phyloP scores from a whole-genome alignment of 1,140 invertebrate genomes.

The Zaprionus gabonicus region DNA sequence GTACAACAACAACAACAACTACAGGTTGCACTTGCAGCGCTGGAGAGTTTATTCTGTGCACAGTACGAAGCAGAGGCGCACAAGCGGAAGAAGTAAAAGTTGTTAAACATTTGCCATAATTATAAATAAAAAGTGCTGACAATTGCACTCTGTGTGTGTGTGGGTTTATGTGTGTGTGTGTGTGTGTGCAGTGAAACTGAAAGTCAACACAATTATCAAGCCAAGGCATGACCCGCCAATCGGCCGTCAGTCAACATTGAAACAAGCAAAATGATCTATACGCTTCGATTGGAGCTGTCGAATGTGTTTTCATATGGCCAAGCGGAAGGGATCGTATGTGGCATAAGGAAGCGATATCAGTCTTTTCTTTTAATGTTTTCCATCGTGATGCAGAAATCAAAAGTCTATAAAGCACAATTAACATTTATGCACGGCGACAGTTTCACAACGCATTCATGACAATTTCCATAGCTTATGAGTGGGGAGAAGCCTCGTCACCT shows the following conservation, averaged over 20 bases:
- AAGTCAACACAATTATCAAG: slow-evolving; percentile 50
- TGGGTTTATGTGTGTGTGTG: not conserved
- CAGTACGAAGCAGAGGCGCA: slow-evolving; percentile 20
- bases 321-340: slow-evolving; percentile 47
- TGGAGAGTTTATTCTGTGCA: slow-evolving; percentile 52
- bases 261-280: slow-evolving; percentile 36
- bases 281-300: slow-evolving; percentile 21
- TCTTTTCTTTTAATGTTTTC: slow-evolving; percentile 18
- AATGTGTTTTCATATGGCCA: slow-evolving; percentile 22
- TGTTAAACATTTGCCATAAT: slow-evolving; percentile 58
- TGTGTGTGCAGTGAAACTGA: slow-evolving; percentile 57
- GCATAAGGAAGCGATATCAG: slow-evolving; percentile 58
- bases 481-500: not conserved
- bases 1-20: slow-evolving; percentile 23
- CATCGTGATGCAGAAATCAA: slow-evolving; percentile 54
- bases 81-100: slow-evolving; percentile 70
- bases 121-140: slow-evolving; percentile 43
- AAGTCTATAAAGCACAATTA: slow-evolving; percentile 71
- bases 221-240: slow-evolving; percentile 18
- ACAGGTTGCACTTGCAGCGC: slow-evolving; percentile 39
- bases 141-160: slow-evolving; percentile 1
- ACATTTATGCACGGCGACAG: slow-evolving; percentile 53
- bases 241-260: slow-evolving; percentile 24
- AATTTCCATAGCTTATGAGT: slow-evolving; percentile 31
- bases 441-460: slow-evolving; percentile 34